phyloP scores from a whole-genome alignment of 2,113 vertebrate genomes.

The Mesembrinibis cayennensis region DNA sequence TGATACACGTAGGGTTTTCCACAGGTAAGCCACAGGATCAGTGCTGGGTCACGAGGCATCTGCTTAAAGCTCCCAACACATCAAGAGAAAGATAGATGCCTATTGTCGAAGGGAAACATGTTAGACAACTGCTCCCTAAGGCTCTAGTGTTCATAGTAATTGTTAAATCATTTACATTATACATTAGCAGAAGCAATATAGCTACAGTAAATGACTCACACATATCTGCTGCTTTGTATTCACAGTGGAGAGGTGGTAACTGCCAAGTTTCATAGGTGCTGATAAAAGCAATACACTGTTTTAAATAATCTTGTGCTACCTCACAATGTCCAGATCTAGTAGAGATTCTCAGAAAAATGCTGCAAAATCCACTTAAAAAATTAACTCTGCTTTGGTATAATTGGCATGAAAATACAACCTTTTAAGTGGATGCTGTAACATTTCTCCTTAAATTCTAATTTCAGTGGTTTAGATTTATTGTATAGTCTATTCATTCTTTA shows the following conservation, averaged over 20 bases:
- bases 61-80: background rate
- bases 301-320: background rate
- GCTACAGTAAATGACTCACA: background rate
- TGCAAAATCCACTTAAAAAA: background rate
- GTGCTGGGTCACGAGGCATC: background rate
- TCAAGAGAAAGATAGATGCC: constrained; percentile 30
- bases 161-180: constrained; percentile 51
- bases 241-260: background rate
- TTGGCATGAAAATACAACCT: background rate
- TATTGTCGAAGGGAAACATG: background rate
- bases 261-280: background rate
- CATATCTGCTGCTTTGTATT: background rate
- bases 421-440: background rate
- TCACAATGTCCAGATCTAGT: background rate
- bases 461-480: background rate
- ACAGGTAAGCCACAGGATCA: constrained; percentile 28
- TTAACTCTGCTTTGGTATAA: background rate
- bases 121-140: constrained; percentile 47
- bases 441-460: background rate
- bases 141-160: constrained; percentile 31
- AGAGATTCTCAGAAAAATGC: background rate
- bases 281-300: background rate
- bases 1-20: background rate
- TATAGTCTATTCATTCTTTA: background rate
- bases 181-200: constrained; percentile 29